These are phyloP conservation scores for western clawed frog (Xenopus tropicalis) DNA, from an alignment of 2,113 vertebrate genomes.

Conservation along the genomic window DNA sequence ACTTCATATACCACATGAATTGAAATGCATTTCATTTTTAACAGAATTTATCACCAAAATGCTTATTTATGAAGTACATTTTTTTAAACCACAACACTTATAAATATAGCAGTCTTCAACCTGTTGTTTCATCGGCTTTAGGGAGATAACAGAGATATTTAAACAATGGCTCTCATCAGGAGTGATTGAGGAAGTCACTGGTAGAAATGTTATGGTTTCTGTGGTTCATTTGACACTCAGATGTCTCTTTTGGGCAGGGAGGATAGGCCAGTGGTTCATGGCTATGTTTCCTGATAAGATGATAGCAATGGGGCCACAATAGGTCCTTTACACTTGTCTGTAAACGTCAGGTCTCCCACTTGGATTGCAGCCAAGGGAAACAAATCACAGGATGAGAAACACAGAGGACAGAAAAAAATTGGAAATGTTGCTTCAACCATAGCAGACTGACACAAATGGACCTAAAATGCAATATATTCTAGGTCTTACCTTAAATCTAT, in stretches of 20 bases:
- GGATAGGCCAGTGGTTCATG: background rate
- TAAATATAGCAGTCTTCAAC: no score
- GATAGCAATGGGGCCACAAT: background rate
- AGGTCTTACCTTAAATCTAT: no score
- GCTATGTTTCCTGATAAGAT: background rate
- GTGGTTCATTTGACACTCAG: background rate
- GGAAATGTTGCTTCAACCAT: slow-evolving; percentile 8
- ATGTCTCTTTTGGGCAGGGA: background rate
- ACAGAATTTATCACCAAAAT: no score
- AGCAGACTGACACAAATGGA: background rate
- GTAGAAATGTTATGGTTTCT: background rate
- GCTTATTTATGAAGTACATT: no score
- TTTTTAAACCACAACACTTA: no score
- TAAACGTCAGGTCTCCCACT: slow-evolving; percentile 18
- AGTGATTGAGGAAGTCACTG: no score
- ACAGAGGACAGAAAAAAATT: slow-evolving; percentile 2
- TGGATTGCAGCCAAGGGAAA: slow-evolving; percentile 17
- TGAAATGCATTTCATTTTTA: no score
- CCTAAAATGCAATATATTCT: no score
- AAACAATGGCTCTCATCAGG: no score
- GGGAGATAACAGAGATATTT: no score
- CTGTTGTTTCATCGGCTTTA: no score
- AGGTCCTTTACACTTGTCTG: slow-evolving; percentile 7
- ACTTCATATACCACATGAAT: no score
- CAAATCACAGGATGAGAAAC: slow-evolving; percentile 24